Conservation (phyloP, 2,888 invertebrate genomes). For the Eupithecia tripunctaria region DNA sequence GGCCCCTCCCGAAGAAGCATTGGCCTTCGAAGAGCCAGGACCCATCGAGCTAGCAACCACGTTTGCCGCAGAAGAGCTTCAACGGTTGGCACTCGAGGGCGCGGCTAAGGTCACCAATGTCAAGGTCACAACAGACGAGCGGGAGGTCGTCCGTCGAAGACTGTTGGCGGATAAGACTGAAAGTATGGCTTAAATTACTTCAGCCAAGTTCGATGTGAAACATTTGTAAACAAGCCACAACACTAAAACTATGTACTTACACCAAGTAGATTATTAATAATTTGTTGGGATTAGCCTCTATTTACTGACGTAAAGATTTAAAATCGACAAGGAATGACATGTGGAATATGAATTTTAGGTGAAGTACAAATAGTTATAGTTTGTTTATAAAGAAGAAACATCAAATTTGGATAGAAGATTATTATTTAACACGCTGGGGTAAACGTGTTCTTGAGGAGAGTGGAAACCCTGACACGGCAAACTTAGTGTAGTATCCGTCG, state of each 20-base stretch:
- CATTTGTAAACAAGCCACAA: not conserved
- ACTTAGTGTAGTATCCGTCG: too few species aligned
- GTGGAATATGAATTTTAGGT: too few species aligned
- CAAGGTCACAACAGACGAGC: constrained; percentile 89
- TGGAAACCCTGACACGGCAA: too few species aligned
- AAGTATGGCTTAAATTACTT: constrained; percentile 51
- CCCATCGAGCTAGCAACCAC: constrained; percentile 87
- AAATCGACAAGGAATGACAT: too few species aligned
- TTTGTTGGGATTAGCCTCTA: too few species aligned
- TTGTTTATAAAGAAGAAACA: not conserved
- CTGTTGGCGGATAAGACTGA: constrained; percentile 70
- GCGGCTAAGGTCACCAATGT: constrained; percentile 91
- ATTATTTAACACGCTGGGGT: not conserved
- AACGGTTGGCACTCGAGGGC: constrained; percentile 87
- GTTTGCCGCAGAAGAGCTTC: constrained; percentile 86
- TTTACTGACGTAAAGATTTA: too few species aligned
- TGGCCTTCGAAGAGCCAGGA: constrained; percentile 78
- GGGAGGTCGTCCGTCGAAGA: constrained; percentile 85
- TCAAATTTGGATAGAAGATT: not conserved
- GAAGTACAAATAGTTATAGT: not conserved
- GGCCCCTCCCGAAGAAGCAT: constrained; percentile 67
- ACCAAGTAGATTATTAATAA: too few species aligned
- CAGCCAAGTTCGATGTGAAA: not conserved
- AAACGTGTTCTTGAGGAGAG: too few species aligned
- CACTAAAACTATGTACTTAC: too few species aligned